Evolutionary conservation across 2,888 invertebrate genomes (phyloP).

Genomic region (Macrosiphum euphorbiae): DNA sequence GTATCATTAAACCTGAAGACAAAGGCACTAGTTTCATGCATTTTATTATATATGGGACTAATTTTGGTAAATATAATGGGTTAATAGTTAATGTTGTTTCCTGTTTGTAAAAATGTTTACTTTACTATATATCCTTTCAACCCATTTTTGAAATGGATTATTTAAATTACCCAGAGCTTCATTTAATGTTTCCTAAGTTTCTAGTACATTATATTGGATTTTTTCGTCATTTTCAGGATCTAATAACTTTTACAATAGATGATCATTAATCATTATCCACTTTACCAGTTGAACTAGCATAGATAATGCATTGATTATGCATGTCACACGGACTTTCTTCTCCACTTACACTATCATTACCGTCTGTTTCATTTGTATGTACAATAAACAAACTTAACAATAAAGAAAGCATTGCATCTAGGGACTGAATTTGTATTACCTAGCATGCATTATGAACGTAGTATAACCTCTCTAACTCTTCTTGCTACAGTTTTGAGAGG

Average conservation of each 20-base stretch:
- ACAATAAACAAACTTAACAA: not conserved
- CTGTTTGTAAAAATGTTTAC: not conserved
- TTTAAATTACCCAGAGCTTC: not conserved
- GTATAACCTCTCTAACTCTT: not conserved
- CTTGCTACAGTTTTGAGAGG: not conserved
- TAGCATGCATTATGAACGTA: not conserved
- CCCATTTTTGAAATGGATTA: not conserved
- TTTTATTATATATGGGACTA: not conserved
- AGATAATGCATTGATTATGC: not conserved
- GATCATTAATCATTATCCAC: not conserved
- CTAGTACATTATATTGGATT: not conserved
- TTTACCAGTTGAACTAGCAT: not conserved
- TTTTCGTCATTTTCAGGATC: not conserved
- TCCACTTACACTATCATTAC: not conserved
- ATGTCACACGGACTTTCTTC: not conserved
- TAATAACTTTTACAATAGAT: not conserved
- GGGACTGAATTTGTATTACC: not conserved
- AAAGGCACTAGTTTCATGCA: not conserved
- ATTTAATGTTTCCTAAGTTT: not conserved
- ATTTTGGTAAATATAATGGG: not conserved
- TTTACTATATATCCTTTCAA: not conserved
- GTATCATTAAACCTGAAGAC: not conserved
- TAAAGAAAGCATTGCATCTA: not conserved
- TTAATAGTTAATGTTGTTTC: not conserved
- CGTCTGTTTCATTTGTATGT: not conserved